A percentile compares a stretch with the other conserved stretches of the same genome.
These are phyloP conservation scores for Anabas testudineus DNA, from an alignment of 2,797 vertebrate genomes.

Conservation along the genomic window DNA sequence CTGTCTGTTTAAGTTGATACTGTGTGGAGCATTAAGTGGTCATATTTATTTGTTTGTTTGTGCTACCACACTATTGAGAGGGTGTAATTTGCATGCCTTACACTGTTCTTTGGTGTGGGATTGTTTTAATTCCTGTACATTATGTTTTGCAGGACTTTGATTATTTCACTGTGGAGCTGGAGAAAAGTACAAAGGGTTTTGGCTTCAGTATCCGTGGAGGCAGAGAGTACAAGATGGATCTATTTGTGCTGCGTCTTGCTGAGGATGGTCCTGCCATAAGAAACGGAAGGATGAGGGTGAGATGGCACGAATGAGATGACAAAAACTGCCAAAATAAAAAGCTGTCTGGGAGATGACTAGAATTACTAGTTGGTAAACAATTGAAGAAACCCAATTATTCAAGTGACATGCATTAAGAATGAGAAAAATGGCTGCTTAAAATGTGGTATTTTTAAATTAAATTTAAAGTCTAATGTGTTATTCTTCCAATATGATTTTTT, in stretches of 20 bases:
- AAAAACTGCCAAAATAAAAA: conserved; percentile 5
- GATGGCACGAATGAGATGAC: conserved; percentile 46
- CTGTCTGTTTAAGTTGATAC: not conserved
- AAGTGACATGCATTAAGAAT: not conserved
- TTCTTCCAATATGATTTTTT: not conserved
- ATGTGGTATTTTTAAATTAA: conserved; percentile 13
- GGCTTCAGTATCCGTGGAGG: conserved; percentile 99
- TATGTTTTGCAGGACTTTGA: conserved; percentile 91
- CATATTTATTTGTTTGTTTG: conserved; percentile 24
- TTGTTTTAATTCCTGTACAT: conserved; percentile 7
- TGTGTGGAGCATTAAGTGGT: not conserved
- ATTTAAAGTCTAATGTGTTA: not conserved
- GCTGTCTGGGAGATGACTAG: not conserved
- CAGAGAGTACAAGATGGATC: conserved; percentile 99
- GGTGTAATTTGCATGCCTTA: not conserved
- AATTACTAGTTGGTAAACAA: conserved; percentile 12
- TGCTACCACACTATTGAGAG: not conserved
- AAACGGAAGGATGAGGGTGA: conserved; percentile 98
- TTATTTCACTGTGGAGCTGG: conserved; percentile 99
- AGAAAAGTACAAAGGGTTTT: conserved; percentile 98
- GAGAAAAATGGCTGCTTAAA: not conserved
- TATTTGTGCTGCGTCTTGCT: conserved; percentile 95
- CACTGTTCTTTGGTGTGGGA: not conserved
- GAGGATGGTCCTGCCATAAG: conserved; percentile 98
- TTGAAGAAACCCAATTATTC: conserved; percentile 1